phyloP scores from a whole-genome alignment of 1,140 invertebrate species.

The Solenopsis fugax region DNA sequence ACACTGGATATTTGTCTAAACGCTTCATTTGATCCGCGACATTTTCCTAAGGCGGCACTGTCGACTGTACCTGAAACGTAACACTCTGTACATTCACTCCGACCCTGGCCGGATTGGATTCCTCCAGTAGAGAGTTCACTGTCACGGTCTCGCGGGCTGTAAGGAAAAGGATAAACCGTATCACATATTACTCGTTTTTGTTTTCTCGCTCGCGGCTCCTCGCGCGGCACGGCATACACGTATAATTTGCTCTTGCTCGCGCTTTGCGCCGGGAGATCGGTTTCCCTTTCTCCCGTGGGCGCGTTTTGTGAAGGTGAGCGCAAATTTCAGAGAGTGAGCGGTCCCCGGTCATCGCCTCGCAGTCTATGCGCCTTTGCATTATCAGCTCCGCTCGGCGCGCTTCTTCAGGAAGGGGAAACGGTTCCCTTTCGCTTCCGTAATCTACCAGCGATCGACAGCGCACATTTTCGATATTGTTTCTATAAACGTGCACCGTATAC shows the following conservation, averaged over 20 bases:
- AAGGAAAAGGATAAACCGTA: slow-evolving; percentile 64
- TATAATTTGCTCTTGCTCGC: slow-evolving; percentile 41
- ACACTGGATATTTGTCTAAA: too few species aligned
- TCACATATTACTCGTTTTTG: slow-evolving; percentile 66
- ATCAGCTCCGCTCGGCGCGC: slow-evolving; percentile 3
- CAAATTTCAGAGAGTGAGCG: slow-evolving; percentile 14
- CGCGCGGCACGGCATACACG: slow-evolving; percentile 26
- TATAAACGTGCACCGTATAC: background rate
- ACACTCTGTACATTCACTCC: slow-evolving; percentile 48
- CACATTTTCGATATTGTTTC: background rate
- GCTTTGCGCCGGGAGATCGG: slow-evolving; percentile 57
- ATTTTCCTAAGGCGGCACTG: slow-evolving; percentile 17
- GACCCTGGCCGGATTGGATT: slow-evolving; percentile 64
- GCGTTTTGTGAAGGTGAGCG: slow-evolving; percentile 23
- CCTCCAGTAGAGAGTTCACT: slow-evolving; percentile 75
- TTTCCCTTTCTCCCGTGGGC: slow-evolving; percentile 71
- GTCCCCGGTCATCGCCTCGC: slow-evolving; percentile 47
- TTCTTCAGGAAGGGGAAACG: slow-evolving; percentile 42
- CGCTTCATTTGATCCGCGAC: background rate
- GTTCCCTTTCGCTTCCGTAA: slow-evolving; percentile 8
- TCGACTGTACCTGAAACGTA: slow-evolving; percentile 32
- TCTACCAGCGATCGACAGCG: background rate
- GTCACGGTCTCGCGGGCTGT: slow-evolving; percentile 67
- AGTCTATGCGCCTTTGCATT: slow-evolving; percentile 54
- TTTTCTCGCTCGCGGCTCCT: slow-evolving; percentile 65